phyloP scores from a whole-genome alignment of 1,140 invertebrate species.

The Lepidurus couesii region DNA sequence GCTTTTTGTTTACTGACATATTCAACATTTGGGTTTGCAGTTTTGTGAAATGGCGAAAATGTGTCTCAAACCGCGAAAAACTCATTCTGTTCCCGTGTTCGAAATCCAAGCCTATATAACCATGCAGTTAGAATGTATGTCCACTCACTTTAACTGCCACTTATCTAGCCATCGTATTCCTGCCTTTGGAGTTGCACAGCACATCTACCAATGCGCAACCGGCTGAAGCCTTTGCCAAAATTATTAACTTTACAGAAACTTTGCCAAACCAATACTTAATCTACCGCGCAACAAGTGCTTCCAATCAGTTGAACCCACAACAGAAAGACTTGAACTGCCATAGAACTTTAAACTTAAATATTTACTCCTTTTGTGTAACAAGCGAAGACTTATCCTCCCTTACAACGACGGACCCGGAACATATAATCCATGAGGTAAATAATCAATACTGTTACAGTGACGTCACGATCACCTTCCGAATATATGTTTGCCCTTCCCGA shows the following conservation, averaged over 20 bases:
- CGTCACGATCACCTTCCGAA: neutral
- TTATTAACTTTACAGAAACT: neutral
- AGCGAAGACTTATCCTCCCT: neutral
- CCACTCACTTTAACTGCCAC: constrained; percentile 10
- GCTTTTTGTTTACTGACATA: neutral
- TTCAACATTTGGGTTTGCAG: neutral
- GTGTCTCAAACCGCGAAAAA: neutral
- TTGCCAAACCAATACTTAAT: neutral
- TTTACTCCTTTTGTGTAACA: neutral
- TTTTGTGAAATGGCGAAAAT: neutral
- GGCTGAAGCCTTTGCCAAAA: constrained; percentile 8
- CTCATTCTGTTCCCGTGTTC: neutral
- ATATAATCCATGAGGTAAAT: neutral
- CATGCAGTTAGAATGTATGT: constrained; percentile 19
- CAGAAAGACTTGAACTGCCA: neutral
- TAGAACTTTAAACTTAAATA: neutral
- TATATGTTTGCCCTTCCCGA: neutral
- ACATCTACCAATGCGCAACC: constrained; percentile 28
- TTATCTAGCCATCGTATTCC: constrained; percentile 15
- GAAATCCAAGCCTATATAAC: constrained; percentile 6
- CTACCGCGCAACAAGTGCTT: constrained; percentile 4
- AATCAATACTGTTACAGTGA: neutral
- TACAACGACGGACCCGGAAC: neutral
- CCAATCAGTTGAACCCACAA: neutral
- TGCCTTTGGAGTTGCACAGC: constrained; percentile 29